phyloP scores from a whole-genome alignment of 2,113 vertebrate genomes.

The Patagioenas fasciata region DNA sequence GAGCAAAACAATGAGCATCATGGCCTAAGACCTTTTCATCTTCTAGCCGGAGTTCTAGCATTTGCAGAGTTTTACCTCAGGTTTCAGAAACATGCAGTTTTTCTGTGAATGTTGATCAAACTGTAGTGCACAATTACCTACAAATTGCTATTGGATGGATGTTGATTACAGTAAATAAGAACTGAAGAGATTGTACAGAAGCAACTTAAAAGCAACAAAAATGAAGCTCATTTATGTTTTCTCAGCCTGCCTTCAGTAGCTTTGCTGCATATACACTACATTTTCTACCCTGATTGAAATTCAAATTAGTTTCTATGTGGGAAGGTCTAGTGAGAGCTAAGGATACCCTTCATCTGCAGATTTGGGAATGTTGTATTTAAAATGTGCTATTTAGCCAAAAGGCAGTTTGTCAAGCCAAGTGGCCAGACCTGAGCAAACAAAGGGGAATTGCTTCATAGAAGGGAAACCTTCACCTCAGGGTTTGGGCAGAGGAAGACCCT shows the following conservation, averaged over 20 bases:
- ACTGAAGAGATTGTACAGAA: background rate
- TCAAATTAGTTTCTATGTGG: slow-evolving; percentile 33
- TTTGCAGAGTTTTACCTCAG: background rate
- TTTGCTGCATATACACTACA: slow-evolving; percentile 6
- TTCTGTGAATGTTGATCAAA: slow-evolving; percentile 19
- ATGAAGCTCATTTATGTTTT: slow-evolving; percentile 45
- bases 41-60: background rate
- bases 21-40: background rate
- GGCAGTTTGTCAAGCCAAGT: background rate
- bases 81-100: slow-evolving; percentile 8
- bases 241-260: slow-evolving; percentile 19
- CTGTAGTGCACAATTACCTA: slow-evolving; percentile 26
- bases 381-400: background rate
- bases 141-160: slow-evolving; percentile 39
- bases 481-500: background rate
- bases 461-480: rapidly evolving
- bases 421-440: background rate
- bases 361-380: background rate
- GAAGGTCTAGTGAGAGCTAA: slow-evolving; percentile 19
- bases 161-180: slow-evolving; percentile 52
- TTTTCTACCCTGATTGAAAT: slow-evolving; percentile 44
- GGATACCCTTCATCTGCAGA: background rate
- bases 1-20: background rate
- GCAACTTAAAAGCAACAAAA: slow-evolving; percentile 26
- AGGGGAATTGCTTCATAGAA: background rate